phyloP scores from a whole-genome alignment of 2,113 vertebrate species.

The Acanthisitta chloris region DNA sequence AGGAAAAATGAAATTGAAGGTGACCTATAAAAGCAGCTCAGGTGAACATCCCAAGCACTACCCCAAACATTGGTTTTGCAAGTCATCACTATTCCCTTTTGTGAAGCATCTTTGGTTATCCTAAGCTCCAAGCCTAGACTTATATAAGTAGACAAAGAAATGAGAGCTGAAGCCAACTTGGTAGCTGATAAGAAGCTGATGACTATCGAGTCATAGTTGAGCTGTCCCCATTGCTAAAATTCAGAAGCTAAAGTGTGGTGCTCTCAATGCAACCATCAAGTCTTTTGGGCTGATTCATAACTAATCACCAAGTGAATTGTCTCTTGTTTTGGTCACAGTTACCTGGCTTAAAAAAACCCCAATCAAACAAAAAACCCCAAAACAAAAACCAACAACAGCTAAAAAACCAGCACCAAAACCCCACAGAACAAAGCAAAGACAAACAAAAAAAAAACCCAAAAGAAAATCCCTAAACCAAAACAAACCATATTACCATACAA shows the following conservation, averaged over 20 bases:
- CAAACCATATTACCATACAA: neutral
- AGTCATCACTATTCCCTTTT: neutral
- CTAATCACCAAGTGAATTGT: neutral
- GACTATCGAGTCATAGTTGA: neutral
- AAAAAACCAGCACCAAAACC: neutral
- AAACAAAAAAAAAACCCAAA: rapidly evolving
- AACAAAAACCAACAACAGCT: neutral
- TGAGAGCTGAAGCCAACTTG: neutral
- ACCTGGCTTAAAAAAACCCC: neutral
- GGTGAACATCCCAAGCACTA: neutral
- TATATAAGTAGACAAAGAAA: neutral
- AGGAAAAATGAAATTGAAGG: neutral
- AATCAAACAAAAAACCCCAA: neutral
- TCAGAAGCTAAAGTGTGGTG: neutral
- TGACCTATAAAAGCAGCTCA: neutral
- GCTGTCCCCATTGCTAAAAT: neutral
- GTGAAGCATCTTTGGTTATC: neutral
- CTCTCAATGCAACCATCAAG: neutral
- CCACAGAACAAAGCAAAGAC: neutral
- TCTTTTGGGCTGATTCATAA: neutral
- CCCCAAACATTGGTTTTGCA: neutral
- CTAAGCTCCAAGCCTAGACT: neutral
- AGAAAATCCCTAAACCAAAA: neutral
- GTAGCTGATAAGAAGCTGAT: neutral
- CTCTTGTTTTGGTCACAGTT: neutral